Base-by-base conservation (phyloP, 2,113 vertebrate species). In the Coptodon rendalli region DNA sequence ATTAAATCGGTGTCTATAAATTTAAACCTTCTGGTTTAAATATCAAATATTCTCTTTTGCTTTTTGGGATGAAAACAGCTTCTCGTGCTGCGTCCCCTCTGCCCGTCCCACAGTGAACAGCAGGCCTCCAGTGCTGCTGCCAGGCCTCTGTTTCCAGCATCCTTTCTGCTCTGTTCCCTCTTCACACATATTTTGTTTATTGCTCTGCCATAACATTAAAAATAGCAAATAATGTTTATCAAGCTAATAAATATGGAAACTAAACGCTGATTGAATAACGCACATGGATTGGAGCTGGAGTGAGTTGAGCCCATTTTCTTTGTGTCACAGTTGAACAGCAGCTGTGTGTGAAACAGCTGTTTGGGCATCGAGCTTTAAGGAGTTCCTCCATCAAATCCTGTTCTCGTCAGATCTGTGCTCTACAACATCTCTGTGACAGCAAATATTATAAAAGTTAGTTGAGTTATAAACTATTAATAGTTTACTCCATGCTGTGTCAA, bases 101-200 rank as follows among this genome's bases (percentile, higher is more conserved):
- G 80, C 34, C 61, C 56, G 11, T 88, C 86, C 89, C 52, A 86
- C 83, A 79, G 81, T 27, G 22, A 88, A 56, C 87, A 81, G 86
- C 81, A 71, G 89, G 68, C 48, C 83, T 82, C 48, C 22, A 27
- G 7, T 9, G 29, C 31, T 7, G 50, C n/a, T 24, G 89, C 68
- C 82, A 85, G 61, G 36, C 45, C 80, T 53, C n/a, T 63, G 9
- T 43, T 34, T 38, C 61, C 43, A 83, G 38, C 12, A 10, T 80
- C 19, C 34, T 66, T 66, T 34, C 27, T 22, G 43, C 66, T 79
- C 48, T 13, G 14, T 48, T 81, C 22, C 10, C 22, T 71, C 5
- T 10, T 81, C 22, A 31, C n/a, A 54, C 6, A 45, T 31, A 59
- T 36, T 66, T 80, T n/a, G 14, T 22, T 88, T 61, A 79, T 54